Percentiles rank a stretch among this genome's conserved stretches.
These are phyloP conservation scores for Holotrichia oblita DNA, from an alignment of 1,140 invertebrate genomes.

Conservation along the genomic window DNA sequence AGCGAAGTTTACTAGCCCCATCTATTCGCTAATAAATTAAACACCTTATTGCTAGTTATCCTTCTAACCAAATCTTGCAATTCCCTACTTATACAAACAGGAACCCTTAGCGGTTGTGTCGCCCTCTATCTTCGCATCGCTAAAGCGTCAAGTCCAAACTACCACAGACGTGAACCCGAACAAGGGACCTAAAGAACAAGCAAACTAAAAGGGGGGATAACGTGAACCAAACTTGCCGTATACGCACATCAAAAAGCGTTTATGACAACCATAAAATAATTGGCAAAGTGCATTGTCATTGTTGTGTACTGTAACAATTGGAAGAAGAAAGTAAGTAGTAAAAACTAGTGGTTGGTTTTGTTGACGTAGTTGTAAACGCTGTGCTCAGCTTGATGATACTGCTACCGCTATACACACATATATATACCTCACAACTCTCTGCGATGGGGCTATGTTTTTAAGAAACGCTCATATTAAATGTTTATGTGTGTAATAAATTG, in stretches of 20 bases:
- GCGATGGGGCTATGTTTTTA: conserved; percentile 34
- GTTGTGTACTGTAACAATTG: conserved; percentile 26
- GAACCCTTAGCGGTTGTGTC: background rate
- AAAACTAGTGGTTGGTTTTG: conserved; percentile 28
- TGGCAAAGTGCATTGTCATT: conserved; percentile 31
- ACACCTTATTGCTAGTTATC: background rate
- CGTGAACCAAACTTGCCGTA: background rate
- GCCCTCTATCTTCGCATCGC: background rate
- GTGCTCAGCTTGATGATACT: background rate
- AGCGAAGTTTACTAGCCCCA: background rate
- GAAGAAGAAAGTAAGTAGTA: conserved; percentile 6
- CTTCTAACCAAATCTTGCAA: background rate
- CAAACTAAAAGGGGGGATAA: background rate
- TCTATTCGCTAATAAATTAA: background rate
- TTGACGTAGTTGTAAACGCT: conserved; percentile 15
- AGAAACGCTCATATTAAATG: conserved; percentile 39
- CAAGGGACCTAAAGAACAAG: background rate
- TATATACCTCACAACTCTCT: background rate
- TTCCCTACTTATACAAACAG: background rate
- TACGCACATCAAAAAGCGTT: conserved; percentile 5
- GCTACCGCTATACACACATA: background rate
- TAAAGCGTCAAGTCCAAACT: background rate
- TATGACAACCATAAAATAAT: conserved; percentile 34
- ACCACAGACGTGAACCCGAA: background rate
- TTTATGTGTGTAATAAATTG: conserved; percentile 40